Evolutionary conservation across 2,113 vertebrate species (phyloP), one percentile per base, ranked within the genome.

Genomic region (Galbula dea): DNA sequence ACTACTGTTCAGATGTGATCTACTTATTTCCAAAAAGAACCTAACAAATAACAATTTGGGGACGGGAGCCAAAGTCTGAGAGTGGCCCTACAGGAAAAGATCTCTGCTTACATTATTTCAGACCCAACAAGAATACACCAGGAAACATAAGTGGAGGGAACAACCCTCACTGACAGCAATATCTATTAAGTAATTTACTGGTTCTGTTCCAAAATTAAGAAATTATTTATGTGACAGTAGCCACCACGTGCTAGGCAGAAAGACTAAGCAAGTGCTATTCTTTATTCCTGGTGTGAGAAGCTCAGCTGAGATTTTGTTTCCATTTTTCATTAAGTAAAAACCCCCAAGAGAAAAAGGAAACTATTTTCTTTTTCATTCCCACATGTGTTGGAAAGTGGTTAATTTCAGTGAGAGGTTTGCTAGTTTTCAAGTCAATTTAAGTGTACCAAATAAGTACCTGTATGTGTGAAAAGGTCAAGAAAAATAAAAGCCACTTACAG

Each of bases 131-230:
- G 26, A 84, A 39, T 17, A 86, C 5, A 63, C 39, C 1, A 67
- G 76, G 45, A 86, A 91, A 75, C 9, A 83, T 16, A 86, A 79
- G 66, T 1, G 2, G 9, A 83, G 15, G 26, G 39, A 83, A 75
- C 15, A 75, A 83, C 9, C 1, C 2, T 4, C 49, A 58, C 34
- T 74, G 29, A 71, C 21, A 94, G 15, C 14, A 65, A 43, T 22
- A 77, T 4, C 7, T 10, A 67, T 9, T 55, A 74, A 55, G 29
- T 51, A 80, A 86, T 67, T 51, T 36, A 68, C 58, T 65, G 61
- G 29, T 24, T 92, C 41, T 76, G 92, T 75, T 82, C n/a, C 48
- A 84, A 71, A 83, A 76, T 32, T 37, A 67, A 67, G 27, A 75
- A 20, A 82, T 68, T 3, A 84, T 65, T 68, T 74, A 81, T 65